Evolutionary conservation across 35 echinoderm and acorn worm species (phyloP), one percentile per base, ranked within the genome.

Genomic region (Lytechinus variegatus): DNA sequence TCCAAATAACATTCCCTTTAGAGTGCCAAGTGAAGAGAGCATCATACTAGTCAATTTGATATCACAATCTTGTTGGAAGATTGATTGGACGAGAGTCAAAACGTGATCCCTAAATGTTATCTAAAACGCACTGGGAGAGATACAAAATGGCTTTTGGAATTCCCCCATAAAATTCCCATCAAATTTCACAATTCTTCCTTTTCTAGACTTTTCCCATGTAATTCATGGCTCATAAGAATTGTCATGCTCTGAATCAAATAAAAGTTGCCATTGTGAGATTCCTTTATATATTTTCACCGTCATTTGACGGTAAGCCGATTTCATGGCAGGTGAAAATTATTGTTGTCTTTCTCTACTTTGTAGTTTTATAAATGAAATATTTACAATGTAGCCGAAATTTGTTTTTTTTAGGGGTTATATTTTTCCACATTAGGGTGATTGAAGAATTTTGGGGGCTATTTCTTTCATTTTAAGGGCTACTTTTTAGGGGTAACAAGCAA

Each of bases 11-110:
- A 16, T 24, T 79, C 21, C 66, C 66, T 79, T 79, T 79, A 79
- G n/a, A 79, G 66, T 79, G 6, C 21, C 5, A 19, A n/a, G 21
- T 79, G 66, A 79, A 79, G 14, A 79, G 14, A 24, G 66, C 66
- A 79, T 79, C 66, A 79, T 24, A 79, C 66, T 24, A 79, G 66
- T 79, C 66, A 79, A 79, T 79, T 79, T 79, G 66, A 79, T 79
- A 79, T 79, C 66, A 79, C 66, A 79, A n/a, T 79, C 21, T 79
- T 6, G 66, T 24, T 79, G 66, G 66, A 79, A 79, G 66, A 79
- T 79, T 79, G 66, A 79, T 79, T 79, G 12, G 16, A 79, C 7
- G 7, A 24, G 66, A 79, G 66, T 79, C 66, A 79, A 79, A 79
- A n/a, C n/a, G 66, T 79, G 66, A 79, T 79, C 66, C 21, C 66